phyloP scores from a whole-genome alignment of 2,888 invertebrate genomes.

The Heterodera filipjevi region DNA sequence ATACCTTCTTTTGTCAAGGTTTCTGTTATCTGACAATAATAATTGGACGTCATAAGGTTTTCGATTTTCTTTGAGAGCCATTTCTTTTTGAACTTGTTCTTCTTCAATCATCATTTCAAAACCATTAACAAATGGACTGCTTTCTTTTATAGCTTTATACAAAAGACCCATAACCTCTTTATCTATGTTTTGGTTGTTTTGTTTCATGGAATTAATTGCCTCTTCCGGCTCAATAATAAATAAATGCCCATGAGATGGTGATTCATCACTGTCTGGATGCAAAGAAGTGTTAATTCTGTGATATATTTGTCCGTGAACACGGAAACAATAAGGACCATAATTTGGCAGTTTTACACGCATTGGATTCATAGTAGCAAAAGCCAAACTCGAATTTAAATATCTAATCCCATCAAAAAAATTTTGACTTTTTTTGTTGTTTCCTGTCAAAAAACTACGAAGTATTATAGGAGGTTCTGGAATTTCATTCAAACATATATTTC shows the following conservation, averaged over 20 bases:
- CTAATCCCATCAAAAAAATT: conserved; percentile 22
- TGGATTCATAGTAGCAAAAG: background rate
- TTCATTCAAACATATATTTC: background rate
- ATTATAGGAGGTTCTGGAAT: background rate
- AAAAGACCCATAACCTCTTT: background rate
- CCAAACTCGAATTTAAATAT: background rate
- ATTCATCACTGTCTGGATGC: conserved; percentile 13
- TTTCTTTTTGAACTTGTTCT: background rate
- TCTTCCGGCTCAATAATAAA: conserved; percentile 17
- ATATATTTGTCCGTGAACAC: conserved; percentile 16
- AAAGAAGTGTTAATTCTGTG: conserved; percentile 19
- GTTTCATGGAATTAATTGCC: conserved; percentile 9
- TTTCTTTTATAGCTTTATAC: background rate
- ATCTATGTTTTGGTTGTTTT: background rate
- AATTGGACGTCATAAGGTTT: conserved; percentile 14
- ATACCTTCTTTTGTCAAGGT: conserved; percentile 2
- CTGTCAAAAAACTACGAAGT: background rate
- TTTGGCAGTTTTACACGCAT: background rate
- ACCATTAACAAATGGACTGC: background rate
- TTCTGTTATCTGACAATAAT: background rate
- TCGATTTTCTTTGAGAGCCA: background rate
- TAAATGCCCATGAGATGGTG: conserved; percentile 17
- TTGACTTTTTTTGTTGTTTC: background rate
- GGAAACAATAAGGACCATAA: conserved; percentile 10
- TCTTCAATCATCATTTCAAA: conserved; percentile 10